Evolutionary conservation across 1,140 invertebrate species (phyloP), one percentile per base, ranked within the genome.

Genomic region (Muscidifurax raptorellus): DNA sequence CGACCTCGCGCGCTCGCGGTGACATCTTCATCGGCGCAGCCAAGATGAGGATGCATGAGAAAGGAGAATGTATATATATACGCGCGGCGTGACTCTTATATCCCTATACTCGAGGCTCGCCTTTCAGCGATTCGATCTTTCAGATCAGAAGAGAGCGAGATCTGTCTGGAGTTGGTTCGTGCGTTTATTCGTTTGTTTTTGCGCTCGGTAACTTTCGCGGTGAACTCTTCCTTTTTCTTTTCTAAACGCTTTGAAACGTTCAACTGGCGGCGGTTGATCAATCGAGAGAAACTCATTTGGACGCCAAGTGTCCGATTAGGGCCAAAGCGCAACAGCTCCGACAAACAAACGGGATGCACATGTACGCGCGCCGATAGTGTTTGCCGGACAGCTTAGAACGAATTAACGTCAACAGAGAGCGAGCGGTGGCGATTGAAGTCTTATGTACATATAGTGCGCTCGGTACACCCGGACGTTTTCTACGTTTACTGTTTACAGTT

Each of bases 21-120:
- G 90, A 92, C 90, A 92, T 91, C 91, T 91, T 89, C 89, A 91
- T 90, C 82, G 87, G 6, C 67, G 15, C 32, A 52, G 30, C 12
- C 36, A 66, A 44, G 22, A 27, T 10, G 66, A 40, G 36, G 64
- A 67, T 76, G 59, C 59, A 76, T 72, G 66, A 80, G 71, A 77
- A 72, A 81, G 75, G 64, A 10, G 36, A 80, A 77, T 40, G 10
- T 40, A 40, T 5, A 2, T 32, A 32, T 32, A 32, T 40, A 9
- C 36, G 10, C n/a, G 36, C 64, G 80, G 27, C 83, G 66, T 82
- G 79, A 86, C 83, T 82, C 71, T 85, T 85, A 86, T 87, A 86
- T 87, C 88, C 86, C 82, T 72, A 40, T 40, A 59, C 66, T 30
- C 72, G 80, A 76, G 85, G 85, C 82, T n/a, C 6, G 52, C 18